Percentiles rank a stretch among this genome's conserved stretches.
Conservation (phyloP, 2,113 vertebrate genomes). For the Notarius lentiginosus region DNA sequence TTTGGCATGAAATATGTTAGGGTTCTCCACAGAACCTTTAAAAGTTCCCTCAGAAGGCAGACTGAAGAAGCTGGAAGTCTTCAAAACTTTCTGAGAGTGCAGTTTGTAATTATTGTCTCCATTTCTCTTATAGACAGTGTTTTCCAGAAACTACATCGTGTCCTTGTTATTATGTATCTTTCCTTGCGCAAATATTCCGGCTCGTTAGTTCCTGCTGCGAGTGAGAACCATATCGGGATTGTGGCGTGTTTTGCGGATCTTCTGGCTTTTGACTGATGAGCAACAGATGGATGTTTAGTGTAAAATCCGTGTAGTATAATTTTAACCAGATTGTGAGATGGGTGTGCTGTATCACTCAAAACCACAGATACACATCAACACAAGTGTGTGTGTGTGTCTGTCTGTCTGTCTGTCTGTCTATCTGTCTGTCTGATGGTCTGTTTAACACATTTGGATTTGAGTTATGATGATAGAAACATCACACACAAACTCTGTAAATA, state of each 20-base stretch:
- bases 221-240: slow-evolving; percentile 4
- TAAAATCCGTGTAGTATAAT: slow-evolving; percentile 23
- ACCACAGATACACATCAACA: slow-evolving; percentile 15
- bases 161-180: neutral
- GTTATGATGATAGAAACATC: neutral
- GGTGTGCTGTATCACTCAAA: slow-evolving; percentile 15
- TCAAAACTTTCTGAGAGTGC: neutral
- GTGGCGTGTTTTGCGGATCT: slow-evolving; percentile 4
- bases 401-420: neutral
- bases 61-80: neutral
- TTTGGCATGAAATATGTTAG: neutral
- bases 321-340: slow-evolving; percentile 20
- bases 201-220: neutral
- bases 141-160: neutral
- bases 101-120: neutral
- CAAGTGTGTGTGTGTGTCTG: neutral
- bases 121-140: neutral
- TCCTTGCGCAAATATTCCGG: slow-evolving; percentile 30
- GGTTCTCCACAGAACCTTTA: neutral
- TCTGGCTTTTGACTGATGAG: slow-evolving; percentile 19
- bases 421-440: slow-evolving; percentile 22
- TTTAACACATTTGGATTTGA: slow-evolving; percentile 5
- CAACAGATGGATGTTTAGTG: slow-evolving; percentile 24
- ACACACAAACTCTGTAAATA: neutral
- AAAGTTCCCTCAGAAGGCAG: neutral